These are phyloP conservation scores for Belonocnema kinseyi DNA, from an alignment of 1,140 invertebrate species.

Conservation along the genomic window DNA sequence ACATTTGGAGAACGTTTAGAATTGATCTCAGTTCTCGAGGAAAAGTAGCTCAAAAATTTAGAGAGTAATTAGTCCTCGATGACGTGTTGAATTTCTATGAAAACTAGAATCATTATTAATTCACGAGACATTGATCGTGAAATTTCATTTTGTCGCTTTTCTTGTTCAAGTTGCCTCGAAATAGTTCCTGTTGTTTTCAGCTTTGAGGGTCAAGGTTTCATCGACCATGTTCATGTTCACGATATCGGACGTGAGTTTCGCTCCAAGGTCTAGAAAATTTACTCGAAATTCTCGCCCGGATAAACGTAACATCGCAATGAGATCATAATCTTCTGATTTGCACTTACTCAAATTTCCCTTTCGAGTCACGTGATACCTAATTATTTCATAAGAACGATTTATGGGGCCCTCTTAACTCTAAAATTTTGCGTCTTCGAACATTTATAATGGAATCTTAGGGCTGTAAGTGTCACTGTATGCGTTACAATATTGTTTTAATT, in stretches of 20 bases:
- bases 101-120: conserved; percentile 7
- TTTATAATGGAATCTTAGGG: too few species aligned
- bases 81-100: conserved; percentile 4
- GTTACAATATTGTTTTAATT: too few species aligned
- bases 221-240: conserved; percentile 1
- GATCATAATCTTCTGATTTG: conserved; percentile 3
- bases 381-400: neutral
- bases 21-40: neutral
- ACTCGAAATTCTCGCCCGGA: conserved; percentile 9
- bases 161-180: neutral
- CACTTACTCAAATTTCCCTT: neutral
- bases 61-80: conserved; percentile 10
- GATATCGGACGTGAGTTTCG: conserved; percentile 20
- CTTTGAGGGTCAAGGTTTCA: conserved; percentile 16
- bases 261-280: conserved; percentile 1
- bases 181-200: conserved; percentile 20
- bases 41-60: neutral
- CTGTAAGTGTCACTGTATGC: too few species aligned
- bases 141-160: conserved; percentile 21
- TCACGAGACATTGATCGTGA: conserved; percentile 21
- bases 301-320: conserved; percentile 1
- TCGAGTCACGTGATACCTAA: neutral
- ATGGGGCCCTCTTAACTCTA: too few species aligned
- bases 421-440: too few species aligned
- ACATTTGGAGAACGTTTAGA: neutral